phyloP scores from a whole-genome alignment of 2,888 invertebrate genomes.

The Andrena chrysosceles region DNA sequence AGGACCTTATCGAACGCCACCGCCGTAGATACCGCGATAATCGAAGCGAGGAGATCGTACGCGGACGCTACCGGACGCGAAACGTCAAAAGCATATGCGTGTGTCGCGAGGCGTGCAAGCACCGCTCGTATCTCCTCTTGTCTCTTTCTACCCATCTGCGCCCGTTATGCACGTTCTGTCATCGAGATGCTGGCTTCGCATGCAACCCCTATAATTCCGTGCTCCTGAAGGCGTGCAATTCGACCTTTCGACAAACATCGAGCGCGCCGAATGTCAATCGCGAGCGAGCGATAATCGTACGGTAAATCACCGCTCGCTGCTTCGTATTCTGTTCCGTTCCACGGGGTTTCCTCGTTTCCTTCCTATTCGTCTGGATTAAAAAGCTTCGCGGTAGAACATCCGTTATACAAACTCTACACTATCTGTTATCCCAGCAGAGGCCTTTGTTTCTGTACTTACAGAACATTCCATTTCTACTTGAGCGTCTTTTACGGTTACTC shows the following conservation, averaged over 20 bases:
- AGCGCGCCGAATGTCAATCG: conserved; percentile 24
- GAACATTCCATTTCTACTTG: too few relatives aligned
- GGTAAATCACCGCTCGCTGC: conserved; percentile 14
- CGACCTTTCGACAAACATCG: conserved; percentile 18
- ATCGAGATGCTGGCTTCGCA: not conserved
- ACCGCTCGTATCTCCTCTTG: conserved; percentile 29
- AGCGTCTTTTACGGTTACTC: too few relatives aligned
- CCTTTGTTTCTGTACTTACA: too few relatives aligned
- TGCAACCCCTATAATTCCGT: not conserved
- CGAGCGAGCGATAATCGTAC: conserved; percentile 8
- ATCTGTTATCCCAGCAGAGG: too few relatives aligned
- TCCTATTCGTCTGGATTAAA: not conserved
- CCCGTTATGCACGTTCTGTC: not conserved
- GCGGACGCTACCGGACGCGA: conserved; percentile 75
- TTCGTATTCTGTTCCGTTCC: not conserved
- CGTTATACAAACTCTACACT: too few relatives aligned
- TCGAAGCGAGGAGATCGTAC: conserved; percentile 39
- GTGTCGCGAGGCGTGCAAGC: conserved; percentile 51
- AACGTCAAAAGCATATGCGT: conserved; percentile 81
- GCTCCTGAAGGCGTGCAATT: not conserved
- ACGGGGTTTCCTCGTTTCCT: not conserved
- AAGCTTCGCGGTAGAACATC: too few relatives aligned
- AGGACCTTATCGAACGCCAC: conserved; percentile 18
- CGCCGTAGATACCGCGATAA: conserved; percentile 29
- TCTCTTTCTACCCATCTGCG: conserved; percentile 18